A percentile compares a stretch with the other conserved stretches of the same genome.
Evolutionary conservation across 2,888 invertebrate genomes (phyloP).

Genomic region (Drosophila longiperda): DNA sequence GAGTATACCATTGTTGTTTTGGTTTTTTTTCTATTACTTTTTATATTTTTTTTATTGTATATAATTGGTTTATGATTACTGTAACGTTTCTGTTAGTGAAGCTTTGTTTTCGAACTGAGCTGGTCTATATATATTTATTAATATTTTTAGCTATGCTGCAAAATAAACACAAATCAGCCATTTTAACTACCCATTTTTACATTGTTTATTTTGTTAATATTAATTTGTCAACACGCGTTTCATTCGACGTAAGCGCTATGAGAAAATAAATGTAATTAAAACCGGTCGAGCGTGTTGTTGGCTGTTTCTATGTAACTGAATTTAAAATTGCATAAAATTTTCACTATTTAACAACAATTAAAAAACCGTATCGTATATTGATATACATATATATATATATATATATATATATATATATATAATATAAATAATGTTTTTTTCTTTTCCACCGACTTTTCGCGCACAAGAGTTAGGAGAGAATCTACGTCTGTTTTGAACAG

Average conservation of each 20-base stretch:
- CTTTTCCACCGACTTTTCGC: conserved; percentile 8
- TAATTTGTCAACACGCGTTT: conserved; percentile 36
- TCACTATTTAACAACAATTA: conserved; percentile 19
- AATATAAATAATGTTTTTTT: conserved; percentile 23
- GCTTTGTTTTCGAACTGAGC: conserved; percentile 19
- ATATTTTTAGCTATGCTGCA: neutral
- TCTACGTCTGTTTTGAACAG: conserved; percentile 47
- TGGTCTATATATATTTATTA: conserved; percentile 11
- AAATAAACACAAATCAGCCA: conserved; percentile 7
- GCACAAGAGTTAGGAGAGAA: conserved; percentile 19
- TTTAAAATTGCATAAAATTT: conserved; percentile 17
- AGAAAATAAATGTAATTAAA: conserved; percentile 27
- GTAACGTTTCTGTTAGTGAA: conserved; percentile 2
- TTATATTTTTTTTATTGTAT: conserved; percentile 16
- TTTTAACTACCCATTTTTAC: neutral
- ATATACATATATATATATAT: conserved; percentile 15
- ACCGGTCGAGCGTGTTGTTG: conserved; percentile 35
- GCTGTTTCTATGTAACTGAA: conserved; percentile 25
- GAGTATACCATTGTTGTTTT: conserved; percentile 70
- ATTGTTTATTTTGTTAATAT: conserved; percentile 12
- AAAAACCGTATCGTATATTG: conserved; percentile 13
- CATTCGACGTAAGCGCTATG: conserved; percentile 17
- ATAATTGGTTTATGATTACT: neutral
- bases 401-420: conserved; percentile 8
- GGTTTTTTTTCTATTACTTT: conserved; percentile 3